Evolutionary conservation across 2,888 invertebrate genomes (phyloP).

Genomic region (Scaptomyza reducta): DNA sequence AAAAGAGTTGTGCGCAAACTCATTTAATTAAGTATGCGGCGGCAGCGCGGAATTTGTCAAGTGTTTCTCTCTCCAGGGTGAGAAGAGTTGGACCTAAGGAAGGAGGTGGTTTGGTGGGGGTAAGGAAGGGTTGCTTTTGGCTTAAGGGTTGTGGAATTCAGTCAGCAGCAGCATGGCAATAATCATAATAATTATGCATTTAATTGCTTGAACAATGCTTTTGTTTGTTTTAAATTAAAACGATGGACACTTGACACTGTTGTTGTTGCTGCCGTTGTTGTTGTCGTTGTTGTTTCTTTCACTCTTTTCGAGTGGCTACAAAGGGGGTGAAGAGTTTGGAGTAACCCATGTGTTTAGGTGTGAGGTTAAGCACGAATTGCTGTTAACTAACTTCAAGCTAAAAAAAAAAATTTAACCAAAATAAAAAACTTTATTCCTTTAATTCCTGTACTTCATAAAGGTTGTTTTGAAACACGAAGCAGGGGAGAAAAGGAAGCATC

Average conservation of each 20-base stretch:
- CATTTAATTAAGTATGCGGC: slow-evolving; percentile 76
- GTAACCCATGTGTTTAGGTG: not conserved
- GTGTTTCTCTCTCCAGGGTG: slow-evolving; percentile 44
- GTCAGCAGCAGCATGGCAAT: slow-evolving; percentile 32
- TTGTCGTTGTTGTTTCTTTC: slow-evolving; percentile 16
- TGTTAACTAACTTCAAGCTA: slow-evolving; percentile 12
- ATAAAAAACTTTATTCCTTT: too few relatives aligned
- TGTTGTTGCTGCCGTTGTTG: slow-evolving; percentile 26
- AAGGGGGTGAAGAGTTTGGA: slow-evolving; percentile 2
- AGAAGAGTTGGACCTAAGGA: not conserved
- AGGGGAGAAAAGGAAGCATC: too few relatives aligned
- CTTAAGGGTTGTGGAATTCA: slow-evolving; percentile 16
- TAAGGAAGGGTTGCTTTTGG: slow-evolving; percentile 5
- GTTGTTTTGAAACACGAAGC: too few relatives aligned
- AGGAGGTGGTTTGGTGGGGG: too few relatives aligned
- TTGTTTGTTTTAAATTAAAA: slow-evolving; percentile 69
- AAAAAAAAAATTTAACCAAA: too few relatives aligned
- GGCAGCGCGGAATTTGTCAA: slow-evolving; percentile 73
- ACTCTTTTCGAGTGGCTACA: not conserved
- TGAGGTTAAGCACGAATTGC: not conserved
- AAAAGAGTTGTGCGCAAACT: slow-evolving; percentile 76
- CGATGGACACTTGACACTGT: slow-evolving; percentile 57
- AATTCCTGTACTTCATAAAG: too few relatives aligned
- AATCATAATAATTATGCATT: slow-evolving; percentile 63
- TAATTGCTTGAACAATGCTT: slow-evolving; percentile 68